Base-by-base conservation (phyloP, 2,797 vertebrate species). In the Prunella strophiata region DNA sequence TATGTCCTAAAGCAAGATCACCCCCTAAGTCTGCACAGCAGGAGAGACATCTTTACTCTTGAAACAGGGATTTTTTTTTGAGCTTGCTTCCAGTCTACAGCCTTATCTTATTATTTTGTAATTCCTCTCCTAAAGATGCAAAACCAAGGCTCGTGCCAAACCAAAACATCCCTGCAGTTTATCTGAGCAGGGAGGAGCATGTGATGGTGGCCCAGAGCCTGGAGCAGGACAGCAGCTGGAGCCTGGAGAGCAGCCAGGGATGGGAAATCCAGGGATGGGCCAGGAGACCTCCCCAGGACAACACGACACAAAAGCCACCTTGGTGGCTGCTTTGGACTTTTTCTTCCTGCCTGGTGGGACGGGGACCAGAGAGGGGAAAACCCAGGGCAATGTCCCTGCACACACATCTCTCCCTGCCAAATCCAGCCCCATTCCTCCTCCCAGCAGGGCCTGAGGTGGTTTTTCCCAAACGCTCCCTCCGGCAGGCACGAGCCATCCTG, bases 101-200 rank as follows among this genome's bases (percentile, higher is more conserved):
- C 58, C 89, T 96, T 95, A 96, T 96, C 96, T 88, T 36, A 38
- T 38, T 96, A 8, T 95, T 96, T 95, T 94, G 91, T 45, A 90
- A 91, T 74, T 96, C 91, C 55, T 84, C 51, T 91, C 40, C 93
- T 94, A 90, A 93, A 55, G 62, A 95, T 48, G 65, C 79, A 89
- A 94, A 96, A 75, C 95, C 48, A 74, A 84, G 45, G 88, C 91
- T 83, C 2, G 20, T 73, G 91, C 96, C 95, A 94, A 95, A 94
- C 83, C 85, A 96, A 96, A 96, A 96, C 90, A 96, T 76, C 91
- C 47, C 82, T 1, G 6, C 26, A 27, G 43, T 70, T 96, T 96
- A 95, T 96, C 94, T 0, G 13, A 32, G 88, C 2, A 1, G 85
- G 85, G 73, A 84, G 76, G 85, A 91, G 43, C 81, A 25, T 3